These are phyloP conservation scores for Andrena hattorfiana DNA, from an alignment of 2,888 invertebrate species.

Conservation along the genomic window DNA sequence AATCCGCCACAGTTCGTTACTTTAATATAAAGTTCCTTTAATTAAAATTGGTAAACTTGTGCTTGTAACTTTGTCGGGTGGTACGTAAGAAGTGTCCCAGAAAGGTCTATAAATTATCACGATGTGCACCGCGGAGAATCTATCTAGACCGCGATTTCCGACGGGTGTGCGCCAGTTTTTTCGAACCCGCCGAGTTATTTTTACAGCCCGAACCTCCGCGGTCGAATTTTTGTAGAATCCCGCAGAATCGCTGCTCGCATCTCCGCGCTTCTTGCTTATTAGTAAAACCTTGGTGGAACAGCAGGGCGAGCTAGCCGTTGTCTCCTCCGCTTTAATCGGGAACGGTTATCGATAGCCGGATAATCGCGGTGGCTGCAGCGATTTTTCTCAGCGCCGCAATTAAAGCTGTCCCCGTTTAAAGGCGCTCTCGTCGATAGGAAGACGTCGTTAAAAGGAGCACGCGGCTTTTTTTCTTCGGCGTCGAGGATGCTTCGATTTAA, in stretches of 20 bases:
- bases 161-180: not conserved
- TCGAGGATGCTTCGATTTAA: slow-evolving; percentile 63
- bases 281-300: not conserved
- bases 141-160: slow-evolving; percentile 4
- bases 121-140: not conserved
- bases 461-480: slow-evolving; percentile 45
- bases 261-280: not conserved
- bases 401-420: slow-evolving; percentile 14
- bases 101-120: not conserved
- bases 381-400: slow-evolving; percentile 5
- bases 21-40: no score
- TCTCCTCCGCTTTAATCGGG: not conserved
- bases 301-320: no score
- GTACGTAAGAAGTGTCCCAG: not conserved
- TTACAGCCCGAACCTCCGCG: not conserved
- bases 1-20: no score
- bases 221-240: not conserved
- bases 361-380: not conserved
- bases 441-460: slow-evolving; percentile 39
- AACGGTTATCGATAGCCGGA: not conserved
- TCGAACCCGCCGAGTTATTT: slow-evolving; percentile 15
- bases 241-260: not conserved
- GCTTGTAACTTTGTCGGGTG: not conserved
- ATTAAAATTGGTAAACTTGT: not conserved
- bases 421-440: not conserved